A percentile compares a stretch with the other conserved stretches of the same genome.
Conservation (phyloP, 2,888 invertebrate species). For the Fragum fragum region DNA sequence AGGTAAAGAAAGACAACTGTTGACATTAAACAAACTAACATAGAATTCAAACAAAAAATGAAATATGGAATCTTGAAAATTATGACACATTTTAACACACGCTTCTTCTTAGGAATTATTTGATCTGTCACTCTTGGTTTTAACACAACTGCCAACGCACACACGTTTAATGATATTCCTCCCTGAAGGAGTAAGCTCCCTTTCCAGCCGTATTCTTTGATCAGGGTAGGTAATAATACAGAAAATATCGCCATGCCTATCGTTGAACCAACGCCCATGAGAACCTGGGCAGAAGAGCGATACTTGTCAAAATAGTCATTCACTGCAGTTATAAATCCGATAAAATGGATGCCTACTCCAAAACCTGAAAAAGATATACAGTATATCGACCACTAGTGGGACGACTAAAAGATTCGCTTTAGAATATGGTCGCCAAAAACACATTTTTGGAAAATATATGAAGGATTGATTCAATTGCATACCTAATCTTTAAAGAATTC, state of each 20-base stretch:
- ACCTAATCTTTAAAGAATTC: too few species aligned
- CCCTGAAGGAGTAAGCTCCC: constrained; percentile 17
- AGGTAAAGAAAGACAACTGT: constrained; percentile 9
- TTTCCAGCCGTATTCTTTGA: constrained; percentile 16
- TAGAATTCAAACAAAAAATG: constrained; percentile 11
- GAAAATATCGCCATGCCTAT: constrained; percentile 21
- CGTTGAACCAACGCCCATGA: constrained; percentile 20
- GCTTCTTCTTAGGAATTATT: background rate
- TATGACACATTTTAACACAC: constrained; percentile 10
- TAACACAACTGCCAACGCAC: constrained; percentile 18
- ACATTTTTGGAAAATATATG: too few species aligned
- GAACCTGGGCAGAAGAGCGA: constrained; percentile 10
- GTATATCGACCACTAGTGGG: too few species aligned
- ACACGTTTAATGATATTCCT: constrained; percentile 25
- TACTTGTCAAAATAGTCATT: constrained; percentile 26
- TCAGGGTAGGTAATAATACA: constrained; percentile 11
- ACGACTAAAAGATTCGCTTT: too few species aligned
- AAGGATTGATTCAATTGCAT: too few species aligned
- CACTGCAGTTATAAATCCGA: constrained; percentile 26
- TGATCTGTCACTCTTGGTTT: background rate
- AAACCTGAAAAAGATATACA: constrained; percentile 24
- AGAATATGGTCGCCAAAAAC: too few species aligned
- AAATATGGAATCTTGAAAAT: constrained; percentile 22
- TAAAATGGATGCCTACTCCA: constrained; percentile 15
- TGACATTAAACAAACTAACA: constrained; percentile 9